Base-by-base conservation (phyloP, 1,140 invertebrate species). In the Globodera rostochiensis region DNA sequence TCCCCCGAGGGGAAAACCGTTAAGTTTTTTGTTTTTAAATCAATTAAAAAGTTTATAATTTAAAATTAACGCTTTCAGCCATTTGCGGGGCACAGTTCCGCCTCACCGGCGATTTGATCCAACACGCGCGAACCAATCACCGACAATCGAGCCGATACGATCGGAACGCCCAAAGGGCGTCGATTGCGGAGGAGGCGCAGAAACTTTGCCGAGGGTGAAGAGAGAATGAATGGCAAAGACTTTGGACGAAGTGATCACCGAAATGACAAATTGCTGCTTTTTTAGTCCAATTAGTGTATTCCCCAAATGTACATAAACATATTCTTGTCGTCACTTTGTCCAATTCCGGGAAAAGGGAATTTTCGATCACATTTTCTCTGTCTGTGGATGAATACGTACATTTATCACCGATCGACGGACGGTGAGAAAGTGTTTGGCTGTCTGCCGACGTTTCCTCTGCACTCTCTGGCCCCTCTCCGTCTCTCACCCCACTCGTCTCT, bases 41-140 rank as follows among this genome's bases (percentile, higher is more conserved):
- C 13, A 67, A 74, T 50, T 13, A 36, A 73, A 47, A 36, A 60
- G 21, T 21, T 15, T 50, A 13, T 53, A 67, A 77, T 53, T 75
- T 5, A 5, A 57, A 74, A 49, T 83, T 6, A 36, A 49, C 73
- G 19, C 57, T 78, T 69, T 47, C 46, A 78, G 81, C 81, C n/a
- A 77, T 82, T 74, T 82, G 81, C 74, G 81, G 81, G 45, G 15
- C n/a, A 15, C 66, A 53, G 9, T 82, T 82, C 47, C 69, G 81
- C 13, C n/a, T 82, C 36, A 82, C 81, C 15, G 36, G 79, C 25
- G 81, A 82, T n/a, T 57, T 82, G 19, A 69, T 82, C 46, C 67
- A 73, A 76, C 81, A 82, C 50, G 81, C 78, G 11, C 67, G 81
- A 36, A 74, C 70, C n/a, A 83, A 82, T 69, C 81, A 82, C 69